Percentiles rank a stretch among this genome's conserved stretches.
Conservation (phyloP, 2,888 invertebrate genomes). For the Eledona agricola region DNA sequence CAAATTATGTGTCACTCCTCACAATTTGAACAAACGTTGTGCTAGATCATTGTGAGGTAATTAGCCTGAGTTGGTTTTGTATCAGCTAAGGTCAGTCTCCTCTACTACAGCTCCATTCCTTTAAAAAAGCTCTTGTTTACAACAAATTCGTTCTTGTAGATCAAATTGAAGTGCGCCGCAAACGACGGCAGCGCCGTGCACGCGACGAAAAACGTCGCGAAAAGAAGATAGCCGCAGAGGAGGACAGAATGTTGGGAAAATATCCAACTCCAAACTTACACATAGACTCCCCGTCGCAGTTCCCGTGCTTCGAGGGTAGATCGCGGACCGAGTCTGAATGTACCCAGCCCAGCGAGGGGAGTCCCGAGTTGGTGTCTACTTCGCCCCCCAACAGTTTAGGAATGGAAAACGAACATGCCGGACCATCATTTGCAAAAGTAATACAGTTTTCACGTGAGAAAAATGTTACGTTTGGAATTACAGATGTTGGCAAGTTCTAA, state of each 20-base stretch:
- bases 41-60: constrained; percentile 57
- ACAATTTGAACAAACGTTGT: constrained; percentile 42
- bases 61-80: constrained; percentile 53
- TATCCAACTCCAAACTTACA: constrained; percentile 69
- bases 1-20: too few relatives aligned
- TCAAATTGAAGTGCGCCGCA: constrained; percentile 76
- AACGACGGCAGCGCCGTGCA: constrained; percentile 73
- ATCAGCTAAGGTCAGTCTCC: constrained; percentile 58
- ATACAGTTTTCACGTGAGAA: too few relatives aligned
- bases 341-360: constrained; percentile 53
- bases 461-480: not conserved
- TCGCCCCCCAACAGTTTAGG: constrained; percentile 47
- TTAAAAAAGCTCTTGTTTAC: constrained; percentile 10
- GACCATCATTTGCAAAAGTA: constrained; percentile 69
- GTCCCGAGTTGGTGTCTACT: constrained; percentile 44
- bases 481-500: constrained; percentile 57
- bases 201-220: constrained; percentile 84
- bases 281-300: constrained; percentile 72
- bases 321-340: constrained; percentile 48
- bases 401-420: constrained; percentile 53
- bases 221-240: constrained; percentile 76
- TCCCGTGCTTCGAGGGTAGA: constrained; percentile 62
- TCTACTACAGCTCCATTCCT: constrained; percentile 54
- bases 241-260: constrained; percentile 77
- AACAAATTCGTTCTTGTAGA: constrained; percentile 61